Base-by-base conservation (phyloP, 2,888 invertebrate species). In the Kuschelorhynchus macadamiae region DNA sequence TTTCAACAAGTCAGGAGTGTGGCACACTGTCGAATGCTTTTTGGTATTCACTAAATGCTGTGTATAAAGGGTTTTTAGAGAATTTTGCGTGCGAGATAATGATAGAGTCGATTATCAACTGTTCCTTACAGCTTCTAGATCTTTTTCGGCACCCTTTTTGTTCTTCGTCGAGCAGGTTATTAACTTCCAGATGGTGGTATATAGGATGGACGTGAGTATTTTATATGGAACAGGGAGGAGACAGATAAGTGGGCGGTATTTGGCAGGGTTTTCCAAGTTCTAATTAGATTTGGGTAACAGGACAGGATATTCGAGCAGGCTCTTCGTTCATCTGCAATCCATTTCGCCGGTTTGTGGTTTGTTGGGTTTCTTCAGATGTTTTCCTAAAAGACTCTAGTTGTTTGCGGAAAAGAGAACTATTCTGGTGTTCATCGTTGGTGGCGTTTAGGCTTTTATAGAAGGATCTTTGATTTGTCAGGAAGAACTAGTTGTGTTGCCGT, bases 111-210 rank as follows among this genome's bases (percentile, higher is more conserved):
- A 42, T 42, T 14, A 14, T 14, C 2, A 42, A 16, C 16, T 42
- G 42, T 14, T 42, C 42, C 8, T 42, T 42, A 42, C 42, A 42
- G n/a, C 42, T 16, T 42, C 42, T 42, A 8, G 16, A 42, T 3
- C 42, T 16, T 42, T 42, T 14, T 14, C 42, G 16, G 8, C 42
- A 42, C 16, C 16, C 42, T 8, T 42, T 25, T 25, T 25, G 25
- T 7, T 25, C 25, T 7, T 25, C 25, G 7, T 25, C 25, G 4
- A 25, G 25, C 42, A 42, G 8, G 2, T 42, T 14, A 14, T 42
- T 42, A 14, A 14, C 17, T 3, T 42, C 42, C n/a, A 42, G 42
- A 14, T 42, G 17, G 16, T n/a, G 1, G 16, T 42, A 42, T 2
- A 42, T 42, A 42, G 16, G 12, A 42, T 42, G 3, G 42, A 42